Evolutionary conservation across 2,888 invertebrate species (phyloP).

Genomic region (Antitype chi): DNA sequence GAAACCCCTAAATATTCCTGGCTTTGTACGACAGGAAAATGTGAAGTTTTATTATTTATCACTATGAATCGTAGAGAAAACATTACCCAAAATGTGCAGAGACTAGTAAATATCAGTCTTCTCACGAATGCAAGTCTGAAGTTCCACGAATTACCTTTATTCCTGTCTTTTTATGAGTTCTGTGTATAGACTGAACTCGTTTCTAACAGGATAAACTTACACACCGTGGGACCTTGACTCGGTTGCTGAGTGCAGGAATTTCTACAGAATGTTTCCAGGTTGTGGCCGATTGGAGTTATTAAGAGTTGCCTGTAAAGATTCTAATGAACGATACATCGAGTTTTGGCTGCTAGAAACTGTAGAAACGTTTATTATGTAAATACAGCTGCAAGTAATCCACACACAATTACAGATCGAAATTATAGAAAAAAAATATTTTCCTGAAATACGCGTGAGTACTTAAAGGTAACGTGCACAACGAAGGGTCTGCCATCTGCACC

Average conservation of each 20-base stretch:
- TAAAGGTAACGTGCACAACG: too few relatives aligned
- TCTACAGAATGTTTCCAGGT: not conserved
- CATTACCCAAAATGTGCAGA: not conserved
- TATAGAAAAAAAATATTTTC: not conserved
- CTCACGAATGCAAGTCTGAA: not conserved
- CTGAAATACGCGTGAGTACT: too few relatives aligned
- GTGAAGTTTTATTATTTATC: not conserved
- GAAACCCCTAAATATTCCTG: not conserved
- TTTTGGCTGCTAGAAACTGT: not conserved
- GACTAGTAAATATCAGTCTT: not conserved
- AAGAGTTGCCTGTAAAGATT: not conserved
- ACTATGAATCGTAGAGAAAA: not conserved
- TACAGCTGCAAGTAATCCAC: not conserved
- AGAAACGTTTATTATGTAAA: not conserved
- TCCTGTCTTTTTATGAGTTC: constrained; percentile 14
- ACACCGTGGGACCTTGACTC: constrained; percentile 22
- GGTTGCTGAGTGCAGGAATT: not conserved
- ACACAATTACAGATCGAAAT: not conserved
- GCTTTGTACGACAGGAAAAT: not conserved
- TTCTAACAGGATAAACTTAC: constrained; percentile 30
- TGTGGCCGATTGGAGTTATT: not conserved
- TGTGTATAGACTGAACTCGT: constrained; percentile 25
- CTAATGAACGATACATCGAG: not conserved
- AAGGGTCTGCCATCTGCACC: too few relatives aligned
- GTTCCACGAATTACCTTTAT: constrained; percentile 7